phyloP scores from a whole-genome alignment of 2,797 vertebrate genomes.

The Pampus argenteus region DNA sequence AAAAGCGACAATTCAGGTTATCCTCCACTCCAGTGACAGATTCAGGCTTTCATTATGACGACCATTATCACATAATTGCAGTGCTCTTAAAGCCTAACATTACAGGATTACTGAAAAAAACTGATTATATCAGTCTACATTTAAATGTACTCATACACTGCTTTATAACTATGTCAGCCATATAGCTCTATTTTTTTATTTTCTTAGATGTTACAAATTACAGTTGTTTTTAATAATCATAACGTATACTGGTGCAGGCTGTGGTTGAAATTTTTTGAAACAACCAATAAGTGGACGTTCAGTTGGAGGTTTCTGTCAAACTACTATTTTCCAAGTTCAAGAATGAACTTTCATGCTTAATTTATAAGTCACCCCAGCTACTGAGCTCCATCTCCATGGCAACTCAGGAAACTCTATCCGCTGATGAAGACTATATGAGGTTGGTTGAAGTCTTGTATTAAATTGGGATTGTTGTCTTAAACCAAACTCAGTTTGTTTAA shows the following conservation, averaged over 20 bases:
- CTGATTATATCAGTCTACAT: neutral
- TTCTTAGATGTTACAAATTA: no score
- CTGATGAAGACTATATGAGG: neutral
- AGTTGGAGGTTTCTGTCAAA: no score
- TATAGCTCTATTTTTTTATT: neutral
- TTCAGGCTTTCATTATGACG: neutral
- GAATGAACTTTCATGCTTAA: neutral
- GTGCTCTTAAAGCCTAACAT: no score
- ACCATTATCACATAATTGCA: constrained; percentile 12
- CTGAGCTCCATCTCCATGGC: neutral
- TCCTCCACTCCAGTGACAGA: neutral
- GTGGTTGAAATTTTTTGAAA: neutral
- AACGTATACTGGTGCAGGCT: no score
- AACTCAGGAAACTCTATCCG: neutral
- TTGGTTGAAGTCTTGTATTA: no score
- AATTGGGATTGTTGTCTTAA: neutral
- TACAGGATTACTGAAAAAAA: neutral
- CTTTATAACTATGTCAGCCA: no score
- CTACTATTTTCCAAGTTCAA: no score
- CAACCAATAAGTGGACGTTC: no score
- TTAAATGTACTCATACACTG: neutral
- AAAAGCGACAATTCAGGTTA: neutral
- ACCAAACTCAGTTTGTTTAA: neutral
- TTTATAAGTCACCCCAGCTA: neutral
- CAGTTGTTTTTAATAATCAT: neutral